A percentile compares a stretch with the other conserved stretches of the same genome.
These are phyloP conservation scores for Gila robusta DNA, from an alignment of 2,797 vertebrate species.

Conservation along the genomic window DNA sequence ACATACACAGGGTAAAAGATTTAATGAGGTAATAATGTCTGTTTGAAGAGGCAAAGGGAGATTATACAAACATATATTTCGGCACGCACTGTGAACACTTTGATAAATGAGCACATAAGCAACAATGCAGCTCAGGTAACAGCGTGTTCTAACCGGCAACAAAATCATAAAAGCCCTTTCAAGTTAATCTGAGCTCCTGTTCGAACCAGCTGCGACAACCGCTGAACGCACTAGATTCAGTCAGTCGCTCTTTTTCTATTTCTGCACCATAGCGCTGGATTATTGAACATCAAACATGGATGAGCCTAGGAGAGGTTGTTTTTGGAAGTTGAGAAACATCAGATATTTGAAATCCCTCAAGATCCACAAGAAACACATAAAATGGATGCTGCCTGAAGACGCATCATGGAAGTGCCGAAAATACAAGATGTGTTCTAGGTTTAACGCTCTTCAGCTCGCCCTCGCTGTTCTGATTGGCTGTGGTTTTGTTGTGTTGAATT, in stretches of 20 bases:
- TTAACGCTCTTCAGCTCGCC: background rate
- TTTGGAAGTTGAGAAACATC: conserved; percentile 15
- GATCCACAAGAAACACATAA: background rate
- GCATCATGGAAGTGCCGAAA: background rate
- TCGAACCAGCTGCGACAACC: conserved; percentile 9
- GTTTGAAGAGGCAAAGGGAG: conserved; percentile 16
- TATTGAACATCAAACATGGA: conserved; percentile 30
- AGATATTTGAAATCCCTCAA: conserved; percentile 17
- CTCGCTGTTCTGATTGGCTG: background rate
- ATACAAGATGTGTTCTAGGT: conserved; percentile 5
- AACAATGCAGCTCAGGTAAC: conserved; percentile 16
- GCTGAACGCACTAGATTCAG: background rate
- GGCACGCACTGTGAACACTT: background rate
- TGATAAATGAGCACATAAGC: conserved; percentile 16
- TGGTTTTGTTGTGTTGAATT: conserved; percentile 7
- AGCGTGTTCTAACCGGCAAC: background rate
- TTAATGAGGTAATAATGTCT: conserved; percentile 20
- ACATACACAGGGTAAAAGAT: conserved; percentile 20
- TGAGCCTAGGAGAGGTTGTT: conserved; percentile 9
- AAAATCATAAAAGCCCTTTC: conserved; percentile 1
- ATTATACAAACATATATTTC: conserved; percentile 14
- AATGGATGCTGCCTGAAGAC: background rate
- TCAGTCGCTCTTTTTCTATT: conserved; percentile 5
- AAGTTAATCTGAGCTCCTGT: conserved; percentile 13
- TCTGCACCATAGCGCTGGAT: background rate